These are phyloP conservation scores for Sebastes glaucus DNA, from an alignment of 2,797 vertebrate species.

Conservation along the genomic window DNA sequence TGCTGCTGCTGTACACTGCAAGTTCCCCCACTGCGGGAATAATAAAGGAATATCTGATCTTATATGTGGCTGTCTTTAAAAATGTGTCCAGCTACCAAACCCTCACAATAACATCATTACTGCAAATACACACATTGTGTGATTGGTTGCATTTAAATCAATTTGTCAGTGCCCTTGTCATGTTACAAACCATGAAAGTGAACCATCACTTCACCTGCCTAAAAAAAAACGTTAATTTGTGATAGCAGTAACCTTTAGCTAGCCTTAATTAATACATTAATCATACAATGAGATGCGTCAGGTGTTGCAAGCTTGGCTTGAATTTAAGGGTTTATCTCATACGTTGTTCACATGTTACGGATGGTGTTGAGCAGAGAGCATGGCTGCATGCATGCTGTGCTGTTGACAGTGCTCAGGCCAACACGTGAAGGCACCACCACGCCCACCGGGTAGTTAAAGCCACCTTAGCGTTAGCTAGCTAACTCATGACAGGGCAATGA, in stretches of 20 bases:
- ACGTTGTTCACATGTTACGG: too few relatives aligned
- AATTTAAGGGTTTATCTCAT: too few relatives aligned
- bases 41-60: too few relatives aligned
- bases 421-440: constrained; percentile 35
- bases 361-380: too few relatives aligned
- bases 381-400: background rate
- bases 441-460: constrained; percentile 19
- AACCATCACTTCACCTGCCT: background rate
- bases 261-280: too few relatives aligned
- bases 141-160: background rate
- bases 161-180: too few relatives aligned
- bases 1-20: too few relatives aligned
- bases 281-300: background rate
- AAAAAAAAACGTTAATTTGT: background rate
- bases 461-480: background rate
- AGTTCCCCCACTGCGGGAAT: too few relatives aligned
- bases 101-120: background rate
- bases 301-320: background rate
- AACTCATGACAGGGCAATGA: background rate
- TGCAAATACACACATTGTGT: background rate
- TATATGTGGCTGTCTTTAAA: background rate
- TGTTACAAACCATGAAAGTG: background rate
- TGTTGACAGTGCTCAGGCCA: constrained; percentile 13
- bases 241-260: background rate
- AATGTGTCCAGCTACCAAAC: background rate